Percentiles rank a stretch among this genome's conserved stretches.
Conservation (phyloP, 2,797 vertebrate genomes). For the Phrynocephalus guinanensis region DNA sequence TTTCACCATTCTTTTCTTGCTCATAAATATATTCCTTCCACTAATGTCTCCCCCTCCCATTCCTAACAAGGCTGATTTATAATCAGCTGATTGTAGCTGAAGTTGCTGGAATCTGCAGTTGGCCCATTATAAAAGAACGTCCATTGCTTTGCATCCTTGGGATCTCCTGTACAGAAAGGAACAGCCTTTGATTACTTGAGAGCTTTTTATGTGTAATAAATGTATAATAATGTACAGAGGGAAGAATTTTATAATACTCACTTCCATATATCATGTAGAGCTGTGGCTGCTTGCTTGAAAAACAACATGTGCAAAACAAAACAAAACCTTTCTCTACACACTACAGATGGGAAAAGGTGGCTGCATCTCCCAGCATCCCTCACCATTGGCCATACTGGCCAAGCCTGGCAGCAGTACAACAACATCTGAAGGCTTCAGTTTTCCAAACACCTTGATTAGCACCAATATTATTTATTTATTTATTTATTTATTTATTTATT, state of each 20-base stretch:
- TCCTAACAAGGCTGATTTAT: neutral
- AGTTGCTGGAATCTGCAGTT: neutral
- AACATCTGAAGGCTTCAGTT: neutral
- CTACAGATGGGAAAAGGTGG: neutral
- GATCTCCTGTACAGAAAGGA: too few relatives aligned
- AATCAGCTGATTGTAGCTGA: slow-evolving; percentile 7
- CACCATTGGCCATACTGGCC: neutral
- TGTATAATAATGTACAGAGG: neutral
- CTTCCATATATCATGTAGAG: neutral
- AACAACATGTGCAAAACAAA: neutral
- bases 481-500: too few relatives aligned
- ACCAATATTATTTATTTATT: neutral
- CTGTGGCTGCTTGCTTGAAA: neutral
- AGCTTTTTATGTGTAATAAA: neutral
- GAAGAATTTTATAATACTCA: neutral
- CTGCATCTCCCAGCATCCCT: neutral
- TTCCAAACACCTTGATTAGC: neutral
- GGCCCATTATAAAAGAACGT: slow-evolving; percentile 10
- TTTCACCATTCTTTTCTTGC: slow-evolving; percentile 19
- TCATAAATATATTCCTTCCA: slow-evolving; percentile 23
- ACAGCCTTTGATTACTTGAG: neutral
- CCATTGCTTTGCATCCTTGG: neutral
- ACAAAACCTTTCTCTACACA: neutral
- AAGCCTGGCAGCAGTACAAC: neutral
- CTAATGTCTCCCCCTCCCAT: neutral